These are phyloP conservation scores for Lynx canadensis DNA, from an alignment of 2,113 vertebrate genomes.

Conservation along the genomic window DNA sequence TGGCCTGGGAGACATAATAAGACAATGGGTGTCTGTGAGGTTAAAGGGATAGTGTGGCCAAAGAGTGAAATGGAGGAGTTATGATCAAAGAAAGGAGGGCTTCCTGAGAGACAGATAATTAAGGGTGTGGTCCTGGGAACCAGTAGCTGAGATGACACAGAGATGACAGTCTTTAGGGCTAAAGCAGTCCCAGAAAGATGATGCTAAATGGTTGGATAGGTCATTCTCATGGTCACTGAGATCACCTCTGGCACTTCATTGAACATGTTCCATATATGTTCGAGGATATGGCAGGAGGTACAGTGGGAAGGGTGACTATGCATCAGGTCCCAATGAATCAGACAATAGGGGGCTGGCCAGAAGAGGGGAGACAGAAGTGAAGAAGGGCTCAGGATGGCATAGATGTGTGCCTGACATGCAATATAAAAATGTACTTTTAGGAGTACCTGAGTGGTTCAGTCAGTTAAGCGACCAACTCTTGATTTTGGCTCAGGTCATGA, in stretches of 20 bases:
- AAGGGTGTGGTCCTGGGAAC: neutral
- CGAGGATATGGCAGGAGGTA: neutral
- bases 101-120: neutral
- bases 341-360: neutral
- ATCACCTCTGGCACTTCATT: neutral
- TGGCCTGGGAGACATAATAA: neutral
- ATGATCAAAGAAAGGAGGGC: neutral
- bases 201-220: neutral
- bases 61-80: neutral
- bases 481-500: neutral
- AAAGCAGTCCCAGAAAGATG: neutral
- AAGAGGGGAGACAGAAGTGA: neutral
- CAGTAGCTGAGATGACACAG: neutral
- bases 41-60: neutral
- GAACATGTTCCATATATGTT: neutral
- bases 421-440: neutral
- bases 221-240: neutral
- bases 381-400: neutral
- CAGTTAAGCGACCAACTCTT: neutral
- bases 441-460: neutral
- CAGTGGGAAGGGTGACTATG: neutral
- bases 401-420: neutral
- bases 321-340: neutral
- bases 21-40: neutral
- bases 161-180: neutral